These are phyloP conservation scores for Microctenopoma lineatum DNA, from an alignment of 2,797 vertebrate species.

Conservation along the genomic window DNA sequence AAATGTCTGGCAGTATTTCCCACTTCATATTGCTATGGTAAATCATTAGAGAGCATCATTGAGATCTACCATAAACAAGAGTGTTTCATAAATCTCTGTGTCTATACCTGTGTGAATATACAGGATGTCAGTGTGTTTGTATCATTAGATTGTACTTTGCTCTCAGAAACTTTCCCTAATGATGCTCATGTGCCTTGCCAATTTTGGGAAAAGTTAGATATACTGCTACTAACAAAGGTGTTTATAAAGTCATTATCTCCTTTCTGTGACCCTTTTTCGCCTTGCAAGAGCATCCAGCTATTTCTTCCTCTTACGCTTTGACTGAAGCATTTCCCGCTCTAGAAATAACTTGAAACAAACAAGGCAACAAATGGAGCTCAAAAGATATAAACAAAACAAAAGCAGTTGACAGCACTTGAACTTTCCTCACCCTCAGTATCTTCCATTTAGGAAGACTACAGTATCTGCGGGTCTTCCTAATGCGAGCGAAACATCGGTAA, in stretches of 20 bases:
- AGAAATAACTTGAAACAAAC: constrained; percentile 15
- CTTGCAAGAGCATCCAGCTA: constrained; percentile 22
- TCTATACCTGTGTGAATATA: constrained; percentile 30
- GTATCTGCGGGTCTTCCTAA: constrained; percentile 26
- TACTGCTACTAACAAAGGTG: constrained; percentile 26
- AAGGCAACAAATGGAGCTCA: not conserved
- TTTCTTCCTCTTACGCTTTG: constrained; percentile 10
- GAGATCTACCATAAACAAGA: constrained; percentile 63
- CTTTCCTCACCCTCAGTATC: constrained; percentile 23
- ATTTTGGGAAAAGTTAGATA: constrained; percentile 38
- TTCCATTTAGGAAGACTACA: constrained; percentile 5
- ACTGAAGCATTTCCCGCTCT: constrained; percentile 25
- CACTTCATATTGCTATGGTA: constrained; percentile 79
- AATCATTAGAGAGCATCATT: constrained; percentile 80
- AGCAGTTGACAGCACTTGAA: constrained; percentile 30
- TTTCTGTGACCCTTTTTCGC: constrained; percentile 34
- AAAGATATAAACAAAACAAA: constrained; percentile 7
- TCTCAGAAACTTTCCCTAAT: constrained; percentile 42
- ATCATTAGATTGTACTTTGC: constrained; percentile 45
- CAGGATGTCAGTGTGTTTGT: constrained; percentile 8
- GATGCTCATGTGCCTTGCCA: constrained; percentile 52
- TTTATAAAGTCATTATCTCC: constrained; percentile 38
- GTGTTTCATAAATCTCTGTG: constrained; percentile 76
- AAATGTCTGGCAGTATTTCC: constrained; percentile 76
- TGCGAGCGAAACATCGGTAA: constrained; percentile 25